A percentile compares a stretch with the other conserved stretches of the same genome.
Evolutionary conservation across 2,113 vertebrate genomes (phyloP).

Genomic region (Phylloscopus trochiloides): DNA sequence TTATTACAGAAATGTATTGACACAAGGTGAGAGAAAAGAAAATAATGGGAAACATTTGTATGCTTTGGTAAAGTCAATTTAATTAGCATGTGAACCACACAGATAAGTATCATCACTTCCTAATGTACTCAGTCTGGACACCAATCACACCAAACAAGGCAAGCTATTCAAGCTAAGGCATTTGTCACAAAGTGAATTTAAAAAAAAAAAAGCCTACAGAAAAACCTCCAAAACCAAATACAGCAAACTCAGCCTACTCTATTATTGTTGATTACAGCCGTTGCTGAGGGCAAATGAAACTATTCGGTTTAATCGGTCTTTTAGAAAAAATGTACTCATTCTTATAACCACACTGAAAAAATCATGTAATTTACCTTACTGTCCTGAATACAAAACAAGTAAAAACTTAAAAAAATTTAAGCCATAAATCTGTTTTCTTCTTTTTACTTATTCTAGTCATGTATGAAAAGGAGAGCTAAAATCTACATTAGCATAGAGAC

Average conservation of each 20-base stretch:
- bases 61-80: conserved; percentile 6
- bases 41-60: conserved; percentile 42
- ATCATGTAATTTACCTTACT: background rate
- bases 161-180: conserved; percentile 12
- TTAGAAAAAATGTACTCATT: background rate
- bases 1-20: conserved; percentile 7
- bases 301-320: background rate
- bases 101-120: conserved; percentile 34
- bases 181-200: background rate
- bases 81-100: conserved; percentile 24
- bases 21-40: conserved; percentile 34
- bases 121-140: conserved; percentile 1
- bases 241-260: background rate
- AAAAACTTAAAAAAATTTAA: background rate
- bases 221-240: background rate
- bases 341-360: background rate
- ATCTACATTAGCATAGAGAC: background rate
- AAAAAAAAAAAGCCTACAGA: background rate
- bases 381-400: background rate
- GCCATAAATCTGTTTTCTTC: background rate
- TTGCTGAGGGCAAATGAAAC: background rate
- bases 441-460: background rate
- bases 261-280: background rate
- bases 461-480: background rate
- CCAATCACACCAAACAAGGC: conserved; percentile 46